Conservation (phyloP, 2,888 invertebrate genomes). For the Dendrolimus pini region DNA sequence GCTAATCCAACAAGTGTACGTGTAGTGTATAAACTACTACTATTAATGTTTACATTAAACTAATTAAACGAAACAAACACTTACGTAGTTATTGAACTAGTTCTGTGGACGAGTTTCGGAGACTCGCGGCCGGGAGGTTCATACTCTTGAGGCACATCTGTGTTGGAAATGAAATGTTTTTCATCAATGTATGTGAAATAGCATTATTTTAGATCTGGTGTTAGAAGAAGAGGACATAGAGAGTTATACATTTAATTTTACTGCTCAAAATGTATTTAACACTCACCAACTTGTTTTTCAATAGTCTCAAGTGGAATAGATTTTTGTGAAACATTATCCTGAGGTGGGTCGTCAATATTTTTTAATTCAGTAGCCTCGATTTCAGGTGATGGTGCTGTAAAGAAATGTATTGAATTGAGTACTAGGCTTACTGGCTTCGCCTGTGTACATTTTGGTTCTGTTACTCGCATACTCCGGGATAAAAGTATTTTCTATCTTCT, state of each 20-base stretch:
- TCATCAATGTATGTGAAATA: no score
- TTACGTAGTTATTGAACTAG: conserved; percentile 76
- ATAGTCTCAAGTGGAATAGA: conserved; percentile 57
- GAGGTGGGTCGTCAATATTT: conserved; percentile 36
- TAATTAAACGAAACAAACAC: conserved; percentile 9
- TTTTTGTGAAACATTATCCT: conserved; percentile 41
- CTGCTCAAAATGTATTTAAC: neutral
- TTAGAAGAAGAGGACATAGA: no score
- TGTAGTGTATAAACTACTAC: no score
- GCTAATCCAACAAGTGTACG: no score
- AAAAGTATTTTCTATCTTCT: no score
- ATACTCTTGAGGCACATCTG: conserved; percentile 51
- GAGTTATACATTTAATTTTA: no score
- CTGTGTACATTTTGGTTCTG: no score
- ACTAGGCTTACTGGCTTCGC: no score
- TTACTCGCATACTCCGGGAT: no score
- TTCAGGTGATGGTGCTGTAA: neutral
- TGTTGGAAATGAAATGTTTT: conserved; percentile 4
- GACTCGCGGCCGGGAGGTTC: conserved; percentile 37
- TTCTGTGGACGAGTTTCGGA: conserved; percentile 77
- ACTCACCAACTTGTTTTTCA: conserved; percentile 53
- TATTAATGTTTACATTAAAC: neutral
- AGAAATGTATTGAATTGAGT: neutral
- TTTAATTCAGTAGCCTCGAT: conserved; percentile 30
- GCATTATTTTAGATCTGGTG: no score